Evolutionary conservation across 2,113 vertebrate species (phyloP), one percentile per base, ranked within the genome.

Genomic region (Catagonus wagneri): DNA sequence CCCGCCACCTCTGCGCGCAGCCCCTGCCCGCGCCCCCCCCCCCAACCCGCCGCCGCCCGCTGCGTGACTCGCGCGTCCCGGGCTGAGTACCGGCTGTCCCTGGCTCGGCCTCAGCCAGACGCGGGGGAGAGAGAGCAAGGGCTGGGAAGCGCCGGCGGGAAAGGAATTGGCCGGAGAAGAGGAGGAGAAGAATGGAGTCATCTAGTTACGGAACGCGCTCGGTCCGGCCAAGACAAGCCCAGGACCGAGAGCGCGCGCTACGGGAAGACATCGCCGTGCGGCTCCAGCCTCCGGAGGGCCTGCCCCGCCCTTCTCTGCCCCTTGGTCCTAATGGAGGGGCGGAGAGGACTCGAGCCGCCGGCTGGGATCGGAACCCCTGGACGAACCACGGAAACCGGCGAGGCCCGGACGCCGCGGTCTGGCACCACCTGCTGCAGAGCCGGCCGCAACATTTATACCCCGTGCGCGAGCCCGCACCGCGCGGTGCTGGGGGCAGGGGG

Each of bases 381-480:
- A 19, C 15, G 34, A 14, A 52, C 29, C 14, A n/a, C 39, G 3
- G 84, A n/a, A 25, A 50, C 4, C 50, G 0, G 66, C 63, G 0
- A 0, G 16, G 39, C 39, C 60, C 0, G 14, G 44, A 27, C 15
- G 9, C 65, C 11, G 36, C 52, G 0, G 54, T 12, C 83, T 34
- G 2, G 1, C 74, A 36, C 60, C 36, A 95, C 79, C 84, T 94
- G 90, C 78, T 65, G 90, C 96, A 52, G 10, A 0, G 6, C 50
- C 68, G 27, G 61, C 96, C 81, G 93, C 97, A 68, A 93, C 34
- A 68, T 97, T 97, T 97, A 95, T 96, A 93, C 54, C 7, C n/a
- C 1, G 69, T 86, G 78, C 29, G 56, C 93, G 20, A 27, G 90
- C 87, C 85, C 22, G 89, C 83, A 10, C 19, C 3, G 56, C 25